These are phyloP conservation scores for Diabrotica undecimpunctata DNA, from an alignment of 1,140 invertebrate species.

Conservation along the genomic window DNA sequence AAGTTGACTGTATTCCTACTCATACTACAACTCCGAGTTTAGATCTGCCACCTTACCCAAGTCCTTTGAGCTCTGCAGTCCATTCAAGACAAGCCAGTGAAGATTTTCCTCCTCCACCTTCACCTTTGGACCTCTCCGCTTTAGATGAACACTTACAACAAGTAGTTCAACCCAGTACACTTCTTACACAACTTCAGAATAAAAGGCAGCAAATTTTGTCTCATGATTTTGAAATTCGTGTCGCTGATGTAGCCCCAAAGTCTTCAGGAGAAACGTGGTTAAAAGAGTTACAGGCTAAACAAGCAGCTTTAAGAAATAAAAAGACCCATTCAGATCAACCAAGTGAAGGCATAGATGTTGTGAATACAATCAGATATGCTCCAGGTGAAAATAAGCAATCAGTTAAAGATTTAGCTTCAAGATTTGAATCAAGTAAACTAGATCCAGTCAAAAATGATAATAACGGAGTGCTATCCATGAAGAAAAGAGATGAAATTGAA, in stretches of 20 bases:
- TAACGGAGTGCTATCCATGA: slow-evolving; percentile 10
- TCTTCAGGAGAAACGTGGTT: slow-evolving; percentile 63
- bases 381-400: slow-evolving; percentile 48
- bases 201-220: slow-evolving; percentile 69
- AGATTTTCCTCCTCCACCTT: slow-evolving; percentile 83
- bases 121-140: slow-evolving; percentile 64
- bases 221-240: slow-evolving; percentile 47
- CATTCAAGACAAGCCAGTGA: slow-evolving; percentile 83
- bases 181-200: slow-evolving; percentile 71
- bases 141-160: slow-evolving; percentile 54
- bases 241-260: slow-evolving; percentile 29
- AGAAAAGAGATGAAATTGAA: slow-evolving; percentile 17
- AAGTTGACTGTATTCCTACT: slow-evolving; percentile 53
- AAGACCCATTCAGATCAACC: slow-evolving; percentile 43
- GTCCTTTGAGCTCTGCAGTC: slow-evolving; percentile 65
- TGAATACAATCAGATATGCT: slow-evolving; percentile 27
- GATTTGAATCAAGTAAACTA: slow-evolving; percentile 66
- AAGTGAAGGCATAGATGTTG: slow-evolving; percentile 27
- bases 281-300: slow-evolving; percentile 73
- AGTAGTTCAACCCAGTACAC: slow-evolving; percentile 50
- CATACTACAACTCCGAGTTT: slow-evolving; percentile 45
- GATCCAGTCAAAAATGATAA: slow-evolving; percentile 5
- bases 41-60: slow-evolving; percentile 77
- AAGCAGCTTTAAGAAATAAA: slow-evolving; percentile 61
- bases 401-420: slow-evolving; percentile 77